Evolutionary conservation across 2,888 invertebrate genomes (phyloP), one percentile per base, ranked within the genome.

Genomic region (Vesta saturnalis): DNA sequence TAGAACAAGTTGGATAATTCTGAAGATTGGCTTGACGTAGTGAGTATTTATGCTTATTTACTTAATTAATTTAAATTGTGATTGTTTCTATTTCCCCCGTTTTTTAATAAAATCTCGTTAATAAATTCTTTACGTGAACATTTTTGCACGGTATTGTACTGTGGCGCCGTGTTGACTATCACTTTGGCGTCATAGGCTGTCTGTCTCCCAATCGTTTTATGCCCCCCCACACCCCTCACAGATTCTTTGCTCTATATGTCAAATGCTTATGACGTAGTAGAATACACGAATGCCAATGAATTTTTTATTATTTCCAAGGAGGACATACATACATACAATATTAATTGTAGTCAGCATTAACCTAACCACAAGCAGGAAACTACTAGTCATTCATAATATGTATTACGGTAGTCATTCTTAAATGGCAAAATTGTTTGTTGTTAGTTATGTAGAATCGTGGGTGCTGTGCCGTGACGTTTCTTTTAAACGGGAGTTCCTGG

Each of bases 161-260:
- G 79, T 82, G 84, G 84, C 84, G 84, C 84, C 83, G 82, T 77
- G 80, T 73, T 79, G 84, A 84, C 84, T 84, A 83, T 83, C 81
- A 79, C 82, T 81, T 81, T 84, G 84, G 84, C 84, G 84, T 84
- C 84, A 84, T 82, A 83, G 81, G 81, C 77, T 79, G 80, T 80
- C 83, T 82, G 82, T 82, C 83, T 83, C 80, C 80, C 78, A 78
- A 79, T 77, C 75, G 76, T 75, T 78, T 78, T 77, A 75, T 81
- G 77, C 79, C 77, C 79, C 78, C 77, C 79, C 74, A 66, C 76
- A 74, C 76, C 79, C 80, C 79, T 77, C 80, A 55, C 70, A 69
- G 71, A 72, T 72, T 73, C 73, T 66, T 72, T 62, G 67, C 68
- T 69, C 65, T 69, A 61, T 68, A 62, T 72, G 60, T 69, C 72